Evolutionary conservation across 2,113 vertebrate genomes (phyloP), one percentile per base, ranked within the genome.

Genomic region (Callionymus lyra): DNA sequence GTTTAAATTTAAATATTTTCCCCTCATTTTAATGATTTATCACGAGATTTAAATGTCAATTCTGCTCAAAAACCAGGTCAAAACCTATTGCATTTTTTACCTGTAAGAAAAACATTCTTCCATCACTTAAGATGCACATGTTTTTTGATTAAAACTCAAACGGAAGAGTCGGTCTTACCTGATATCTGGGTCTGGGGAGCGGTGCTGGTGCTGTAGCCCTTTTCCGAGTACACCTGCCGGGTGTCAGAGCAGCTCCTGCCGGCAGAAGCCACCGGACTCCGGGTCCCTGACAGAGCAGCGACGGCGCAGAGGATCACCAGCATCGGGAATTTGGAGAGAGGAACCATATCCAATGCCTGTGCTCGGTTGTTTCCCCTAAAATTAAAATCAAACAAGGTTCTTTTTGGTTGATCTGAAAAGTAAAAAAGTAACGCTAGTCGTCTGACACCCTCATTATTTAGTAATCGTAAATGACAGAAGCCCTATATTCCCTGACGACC

Each of bases 161-260:
- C 21, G 21, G 8, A 27, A 27, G 21, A 27, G 21, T 27, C 21
- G 2, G 51, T 67, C 84, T 82, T 87, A 90, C 90, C 89, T 35
- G 88, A 89, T 64, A 91, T 90, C 27, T 85, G 85, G 59, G 85
- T 80, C 43, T 80, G 72, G 50, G 89, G 89, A 47, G 89, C 87
- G 35, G 78, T 84, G 65, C 65, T 80, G 9, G 86, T 87, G 39
- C 85, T 85, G 80, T 90, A 89, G 18, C 88, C 89, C 66, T 86
- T 87, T 52, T 86, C 84, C 10, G 85, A 73, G 69, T 90, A 88
- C 76, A 85, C 85, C 74, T 88, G 88, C 61, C 88, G 83, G 50
- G 85, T 87, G 59, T 91, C 89, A 32, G 77, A 63, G 76, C 91
- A 92, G 81, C 85, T 89, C 70, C 86, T 80, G 45, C 76, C 77